Conservation (phyloP, 1,140 invertebrate genomes). For the Melipona quadrifasciata region DNA sequence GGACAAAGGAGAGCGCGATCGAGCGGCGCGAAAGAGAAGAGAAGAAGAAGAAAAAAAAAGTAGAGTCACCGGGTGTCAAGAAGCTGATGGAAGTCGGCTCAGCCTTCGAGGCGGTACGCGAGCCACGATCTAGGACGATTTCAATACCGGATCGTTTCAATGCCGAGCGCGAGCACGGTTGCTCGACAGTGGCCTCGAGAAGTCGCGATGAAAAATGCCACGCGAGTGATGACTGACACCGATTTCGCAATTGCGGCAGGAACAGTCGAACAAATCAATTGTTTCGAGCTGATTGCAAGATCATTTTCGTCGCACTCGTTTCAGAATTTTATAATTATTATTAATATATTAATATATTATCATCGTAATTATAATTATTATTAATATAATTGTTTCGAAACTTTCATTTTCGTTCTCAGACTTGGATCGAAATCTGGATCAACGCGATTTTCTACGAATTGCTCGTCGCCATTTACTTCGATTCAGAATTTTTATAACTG, state of each 20-base stretch:
- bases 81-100: constrained; percentile 21
- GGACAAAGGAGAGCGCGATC: constrained; percentile 58
- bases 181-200: constrained; percentile 14
- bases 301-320: neutral
- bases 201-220: constrained; percentile 28
- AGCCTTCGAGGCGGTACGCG: constrained; percentile 23
- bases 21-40: constrained; percentile 31
- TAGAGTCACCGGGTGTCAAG: constrained; percentile 33
- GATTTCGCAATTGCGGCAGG: neutral
- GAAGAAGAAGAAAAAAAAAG: constrained; percentile 25
- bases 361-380: no score
- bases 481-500: no score
- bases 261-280: neutral
- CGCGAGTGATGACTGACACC: neutral
- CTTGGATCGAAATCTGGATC: no score
- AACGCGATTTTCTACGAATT: no score
- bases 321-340: no score
- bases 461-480: no score
- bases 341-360: no score
- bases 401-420: no score
- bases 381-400: no score
- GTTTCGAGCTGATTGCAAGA: neutral
- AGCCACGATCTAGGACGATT: constrained; percentile 41
- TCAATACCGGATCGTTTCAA: constrained; percentile 22
- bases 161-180: constrained; percentile 10